Base-by-base conservation (phyloP, 2,797 vertebrate genomes). In the Tragopan temminckii region DNA sequence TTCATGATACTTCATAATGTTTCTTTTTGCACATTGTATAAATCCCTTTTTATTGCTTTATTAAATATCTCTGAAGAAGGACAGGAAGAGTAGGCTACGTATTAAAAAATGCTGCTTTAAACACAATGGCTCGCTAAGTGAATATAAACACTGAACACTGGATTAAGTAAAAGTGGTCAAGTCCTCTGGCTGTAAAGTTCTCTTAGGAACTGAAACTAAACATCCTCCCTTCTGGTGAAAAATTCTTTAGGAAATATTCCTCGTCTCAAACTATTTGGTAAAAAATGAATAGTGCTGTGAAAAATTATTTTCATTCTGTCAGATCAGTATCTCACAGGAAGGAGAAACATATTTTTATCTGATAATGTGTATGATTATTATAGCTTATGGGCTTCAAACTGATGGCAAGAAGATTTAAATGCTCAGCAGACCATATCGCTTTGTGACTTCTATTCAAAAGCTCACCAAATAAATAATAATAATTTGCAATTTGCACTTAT, bases 31-130 rank as follows among this genome's bases (percentile, higher is more conserved):
- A 84, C 79, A 72, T 78, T 79, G 74, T 64, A 45, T 93, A 95
- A 76, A 96, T 85, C 92, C 88, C 24, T 64, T 88, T 89, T 96
- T 92, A 95, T 88, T 85, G 62, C 85, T 92, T 93, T 92, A 85
- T 92, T 96, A 80, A 82, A 80, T 82, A 75, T 45, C 43, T 70
- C 66, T 87, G 81, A 89, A 87, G 50, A 72, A 93, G 74, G 85
- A 81, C 83, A 88, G 88, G 89, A 95, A 91, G 46, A 76, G 53
- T 87, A 93, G 95, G 67, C 69, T 68, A 50, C 0, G 4, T 63
- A 35, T 76, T 74, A 75, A 85, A 93, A 95, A 94, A 77, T 83
- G 91, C 90, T 94, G 94, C 93, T 89, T 76, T 53, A 90, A 97
- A 93, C 86, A 83, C 55, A 81, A 57, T 53, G 61, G 40, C 63